Evolutionary conservation across 1,140 invertebrate species (phyloP).

Genomic region (Sycophila sp.): DNA sequence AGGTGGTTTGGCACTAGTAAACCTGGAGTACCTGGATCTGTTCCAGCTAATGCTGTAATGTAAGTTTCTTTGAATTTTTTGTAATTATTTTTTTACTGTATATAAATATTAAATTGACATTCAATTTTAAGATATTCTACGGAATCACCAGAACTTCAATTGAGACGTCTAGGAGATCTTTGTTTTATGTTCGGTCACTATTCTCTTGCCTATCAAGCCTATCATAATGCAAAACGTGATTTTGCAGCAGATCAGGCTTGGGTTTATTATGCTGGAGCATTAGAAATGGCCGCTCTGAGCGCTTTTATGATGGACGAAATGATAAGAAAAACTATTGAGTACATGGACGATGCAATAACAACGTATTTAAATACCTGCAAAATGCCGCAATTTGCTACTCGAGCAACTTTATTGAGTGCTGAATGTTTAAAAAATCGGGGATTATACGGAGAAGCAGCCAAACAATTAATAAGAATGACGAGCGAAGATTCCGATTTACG

Average conservation of each 20-base stretch:
- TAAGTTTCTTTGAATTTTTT: conserved; percentile 65
- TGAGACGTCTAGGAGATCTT: conserved; percentile 91
- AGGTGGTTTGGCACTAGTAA: conserved; percentile 94
- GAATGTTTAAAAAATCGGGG: conserved; percentile 84
- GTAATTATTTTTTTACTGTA: conserved; percentile 20
- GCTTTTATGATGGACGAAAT: conserved; percentile 89
- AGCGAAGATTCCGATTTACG: conserved; percentile 92
- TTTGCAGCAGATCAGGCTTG: conserved; percentile 96
- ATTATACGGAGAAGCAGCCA: conserved; percentile 88
- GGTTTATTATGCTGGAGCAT: conserved; percentile 94
- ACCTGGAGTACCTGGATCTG: conserved; percentile 73
- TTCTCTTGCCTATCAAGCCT: conserved; percentile 89
- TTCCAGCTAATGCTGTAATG: conserved; percentile 82
- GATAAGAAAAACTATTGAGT: conserved; percentile 82
- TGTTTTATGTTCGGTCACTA: conserved; percentile 98
- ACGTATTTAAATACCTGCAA: conserved; percentile 91
- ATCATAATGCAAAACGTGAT: conserved; percentile 95
- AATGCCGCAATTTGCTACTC: conserved; percentile 88
- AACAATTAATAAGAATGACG: conserved; percentile 93
- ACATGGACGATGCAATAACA: conserved; percentile 92
- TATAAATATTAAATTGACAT: background rate
- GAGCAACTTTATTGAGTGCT: conserved; percentile 87
- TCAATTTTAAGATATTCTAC: conserved; percentile 74
- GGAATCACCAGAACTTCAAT: conserved; percentile 93
- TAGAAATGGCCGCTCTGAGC: conserved; percentile 94